These are phyloP conservation scores for Calliphora vomitoria DNA, from an alignment of 2,888 invertebrate genomes.

Conservation along the genomic window DNA sequence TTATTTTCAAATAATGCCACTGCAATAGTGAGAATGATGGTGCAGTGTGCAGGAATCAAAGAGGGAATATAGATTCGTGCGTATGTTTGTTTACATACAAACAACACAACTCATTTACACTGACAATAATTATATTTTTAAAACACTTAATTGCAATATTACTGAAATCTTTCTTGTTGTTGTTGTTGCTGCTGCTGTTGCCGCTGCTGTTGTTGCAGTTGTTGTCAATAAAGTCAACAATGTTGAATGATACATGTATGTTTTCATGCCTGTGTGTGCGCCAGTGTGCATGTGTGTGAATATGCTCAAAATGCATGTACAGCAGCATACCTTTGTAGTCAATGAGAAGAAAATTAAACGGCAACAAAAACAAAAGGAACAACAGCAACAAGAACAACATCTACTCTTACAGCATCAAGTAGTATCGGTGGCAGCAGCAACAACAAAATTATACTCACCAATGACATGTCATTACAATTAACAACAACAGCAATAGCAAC, in stretches of 20 bases:
- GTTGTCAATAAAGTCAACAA: conserved; percentile 66
- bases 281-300: background rate
- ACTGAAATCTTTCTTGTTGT: conserved; percentile 63
- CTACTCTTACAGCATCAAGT: background rate
- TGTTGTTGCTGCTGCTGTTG: conserved; percentile 52
- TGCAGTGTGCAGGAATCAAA: background rate
- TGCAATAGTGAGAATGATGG: background rate
- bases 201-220: conserved; percentile 50
- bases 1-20: conserved; percentile 19
- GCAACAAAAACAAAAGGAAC: conserved; percentile 26
- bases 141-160: conserved; percentile 82
- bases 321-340: conserved; percentile 65
- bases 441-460: conserved; percentile 76
- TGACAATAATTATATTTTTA: conserved; percentile 83
- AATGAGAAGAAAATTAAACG: conserved; percentile 58
- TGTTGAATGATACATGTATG: conserved; percentile 59
- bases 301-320: conserved; percentile 36
- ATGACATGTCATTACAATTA: conserved; percentile 82
- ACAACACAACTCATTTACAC: conserved; percentile 63
- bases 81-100: conserved; percentile 14
- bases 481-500: conserved; percentile 58
- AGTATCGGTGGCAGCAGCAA: background rate
- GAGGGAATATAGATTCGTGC: conserved; percentile 4
- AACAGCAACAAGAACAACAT: conserved; percentile 24
- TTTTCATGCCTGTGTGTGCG: conserved; percentile 30